These are phyloP conservation scores for Saimiri boliviensis DNA, from an alignment of 2,113 vertebrate species.

Conservation along the genomic window DNA sequence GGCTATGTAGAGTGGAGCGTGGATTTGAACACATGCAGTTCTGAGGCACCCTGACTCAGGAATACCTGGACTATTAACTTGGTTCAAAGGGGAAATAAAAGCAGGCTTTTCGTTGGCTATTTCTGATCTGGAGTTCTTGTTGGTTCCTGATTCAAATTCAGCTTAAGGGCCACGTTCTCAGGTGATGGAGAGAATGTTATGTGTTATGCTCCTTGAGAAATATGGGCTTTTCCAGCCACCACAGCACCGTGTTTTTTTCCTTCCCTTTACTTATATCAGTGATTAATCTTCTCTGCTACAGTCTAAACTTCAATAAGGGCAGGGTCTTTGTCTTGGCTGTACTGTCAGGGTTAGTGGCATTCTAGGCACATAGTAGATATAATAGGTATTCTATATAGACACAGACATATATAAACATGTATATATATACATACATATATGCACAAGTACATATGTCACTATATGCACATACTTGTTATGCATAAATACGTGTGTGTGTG, in stretches of 20 bases:
- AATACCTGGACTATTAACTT: not conserved
- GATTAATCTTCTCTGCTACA: not conserved
- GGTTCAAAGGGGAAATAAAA: conserved; percentile 28
- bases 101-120: not conserved
- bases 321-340: not conserved
- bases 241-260: not conserved
- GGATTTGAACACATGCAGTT: not conserved
- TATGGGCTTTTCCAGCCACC: not conserved
- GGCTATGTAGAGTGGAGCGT: not conserved
- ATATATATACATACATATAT: not conserved
- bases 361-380: not conserved
- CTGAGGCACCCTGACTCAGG: not conserved
- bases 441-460: not conserved
- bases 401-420: not conserved
- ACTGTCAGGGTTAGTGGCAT: not conserved
- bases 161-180: not conserved
- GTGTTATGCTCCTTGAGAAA: not conserved
- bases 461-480: not conserved
- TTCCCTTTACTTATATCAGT: not conserved
- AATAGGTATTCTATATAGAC: not conserved
- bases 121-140: not conserved
- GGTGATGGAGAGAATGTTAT: not conserved
- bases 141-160: not conserved
- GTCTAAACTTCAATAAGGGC: not conserved
- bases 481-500: not conserved